A percentile compares a stretch with the other conserved stretches of the same genome.
Conservation (phyloP, 1,140 invertebrate genomes). For the Thaumetopoea pityocampa region DNA sequence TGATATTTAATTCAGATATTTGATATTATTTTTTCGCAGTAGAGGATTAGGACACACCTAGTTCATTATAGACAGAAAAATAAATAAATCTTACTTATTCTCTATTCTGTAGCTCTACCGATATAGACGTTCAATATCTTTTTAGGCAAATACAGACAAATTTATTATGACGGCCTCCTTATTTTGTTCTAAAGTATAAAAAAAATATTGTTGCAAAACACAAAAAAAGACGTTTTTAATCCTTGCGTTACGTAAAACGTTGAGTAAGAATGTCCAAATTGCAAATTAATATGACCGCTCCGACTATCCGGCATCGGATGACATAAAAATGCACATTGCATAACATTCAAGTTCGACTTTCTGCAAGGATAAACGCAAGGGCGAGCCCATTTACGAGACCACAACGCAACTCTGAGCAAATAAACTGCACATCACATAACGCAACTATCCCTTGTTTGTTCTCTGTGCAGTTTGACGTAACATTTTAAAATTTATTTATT, state of each 20-base stretch:
- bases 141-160: no score
- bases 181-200: constrained; percentile 47
- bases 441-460: no score
- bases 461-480: no score
- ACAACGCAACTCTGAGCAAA: constrained; percentile 6
- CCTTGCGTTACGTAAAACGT: constrained; percentile 61
- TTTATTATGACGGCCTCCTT: constrained; percentile 6
- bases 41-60: no score
- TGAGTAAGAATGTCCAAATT: constrained; percentile 61
- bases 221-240: constrained; percentile 46
- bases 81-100: no score
- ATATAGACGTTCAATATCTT: no score
- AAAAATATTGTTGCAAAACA: constrained; percentile 67
- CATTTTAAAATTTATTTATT: no score
- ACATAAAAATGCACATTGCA: constrained; percentile 44
- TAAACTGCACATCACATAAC: background rate
- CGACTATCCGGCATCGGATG: constrained; percentile 40
- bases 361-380: constrained; percentile 27
- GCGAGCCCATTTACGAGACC: constrained; percentile 4
- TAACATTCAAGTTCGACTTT: constrained; percentile 32
- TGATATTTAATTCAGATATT: no score
- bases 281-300: constrained; percentile 46
- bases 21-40: no score
- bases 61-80: no score
- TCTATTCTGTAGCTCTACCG: no score